Evolutionary conservation across 2,113 vertebrate genomes (phyloP).

Genomic region (Elachura formosa): DNA sequence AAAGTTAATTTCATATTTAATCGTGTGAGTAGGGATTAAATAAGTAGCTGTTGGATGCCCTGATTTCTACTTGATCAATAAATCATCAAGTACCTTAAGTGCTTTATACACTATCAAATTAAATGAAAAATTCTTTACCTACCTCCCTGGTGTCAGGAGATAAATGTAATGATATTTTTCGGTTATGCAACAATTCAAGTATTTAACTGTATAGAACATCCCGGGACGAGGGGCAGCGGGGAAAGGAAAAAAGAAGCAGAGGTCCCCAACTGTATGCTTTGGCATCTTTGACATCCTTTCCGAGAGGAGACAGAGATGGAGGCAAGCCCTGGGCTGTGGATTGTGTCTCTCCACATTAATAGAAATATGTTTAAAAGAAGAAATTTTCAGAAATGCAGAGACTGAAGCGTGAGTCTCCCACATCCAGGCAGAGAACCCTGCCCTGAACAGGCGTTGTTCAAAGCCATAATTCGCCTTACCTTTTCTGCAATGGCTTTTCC

Average conservation of each 20-base stretch:
- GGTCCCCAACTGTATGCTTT: neutral
- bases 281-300: neutral
- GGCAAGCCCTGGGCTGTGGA: neutral
- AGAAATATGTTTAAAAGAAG: neutral
- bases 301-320: neutral
- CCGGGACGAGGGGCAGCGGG: neutral
- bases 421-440: neutral
- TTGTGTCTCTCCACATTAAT: neutral
- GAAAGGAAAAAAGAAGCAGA: neutral
- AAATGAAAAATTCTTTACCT: conserved; percentile 79
- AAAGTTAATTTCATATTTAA: conserved; percentile 67
- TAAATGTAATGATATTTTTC: conserved; percentile 72
- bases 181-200: conserved; percentile 67
- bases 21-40: conserved; percentile 66
- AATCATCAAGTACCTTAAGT: conserved; percentile 79
- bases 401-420: neutral
- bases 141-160: conserved; percentile 68
- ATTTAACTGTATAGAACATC: conserved; percentile 52
- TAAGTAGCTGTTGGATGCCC: conserved; percentile 71
- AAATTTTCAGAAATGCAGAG: neutral
- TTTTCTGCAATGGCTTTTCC: conserved; percentile 46
- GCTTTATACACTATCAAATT: conserved; percentile 76
- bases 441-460: neutral
- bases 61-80: conserved; percentile 81
- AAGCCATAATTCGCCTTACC: conserved; percentile 4